Percentiles rank a stretch among this genome's conserved stretches.
Conservation (phyloP, 2,888 invertebrate genomes). For the Pseudococcus longispinus region DNA sequence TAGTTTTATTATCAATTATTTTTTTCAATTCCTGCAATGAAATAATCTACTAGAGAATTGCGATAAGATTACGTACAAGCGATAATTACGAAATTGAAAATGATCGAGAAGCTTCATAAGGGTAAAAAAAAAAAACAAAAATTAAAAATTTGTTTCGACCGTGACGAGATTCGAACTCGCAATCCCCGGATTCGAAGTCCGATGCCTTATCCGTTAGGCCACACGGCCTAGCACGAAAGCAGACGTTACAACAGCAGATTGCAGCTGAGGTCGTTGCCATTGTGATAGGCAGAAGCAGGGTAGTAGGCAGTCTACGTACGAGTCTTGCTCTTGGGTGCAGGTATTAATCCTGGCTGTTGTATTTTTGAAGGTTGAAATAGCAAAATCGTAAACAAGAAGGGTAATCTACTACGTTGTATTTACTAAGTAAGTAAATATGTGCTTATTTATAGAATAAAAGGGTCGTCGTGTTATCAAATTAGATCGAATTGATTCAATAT, state of each 20-base stretch:
- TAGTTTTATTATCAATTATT: neutral
- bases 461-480: too few relatives aligned
- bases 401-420: too few relatives aligned
- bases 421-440: too few relatives aligned
- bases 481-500: too few relatives aligned
- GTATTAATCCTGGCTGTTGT: too few relatives aligned
- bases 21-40: neutral
- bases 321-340: neutral
- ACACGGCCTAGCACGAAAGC: slow-evolving; percentile 62
- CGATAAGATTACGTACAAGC: neutral
- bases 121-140: neutral
- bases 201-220: slow-evolving; percentile 76
- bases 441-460: too few relatives aligned
- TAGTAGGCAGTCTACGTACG: neutral
- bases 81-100: neutral
- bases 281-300: too few relatives aligned
- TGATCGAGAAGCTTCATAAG: neutral
- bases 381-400: too few relatives aligned
- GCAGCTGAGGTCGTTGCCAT: neutral
- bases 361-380: too few relatives aligned
- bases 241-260: neutral
- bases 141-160: slow-evolving; percentile 64
- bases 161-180: slow-evolving; percentile 77
- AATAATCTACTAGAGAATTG: neutral
- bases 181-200: slow-evolving; percentile 78